Base-by-base conservation (phyloP, 2,888 invertebrate species). In the Meganola albula region DNA sequence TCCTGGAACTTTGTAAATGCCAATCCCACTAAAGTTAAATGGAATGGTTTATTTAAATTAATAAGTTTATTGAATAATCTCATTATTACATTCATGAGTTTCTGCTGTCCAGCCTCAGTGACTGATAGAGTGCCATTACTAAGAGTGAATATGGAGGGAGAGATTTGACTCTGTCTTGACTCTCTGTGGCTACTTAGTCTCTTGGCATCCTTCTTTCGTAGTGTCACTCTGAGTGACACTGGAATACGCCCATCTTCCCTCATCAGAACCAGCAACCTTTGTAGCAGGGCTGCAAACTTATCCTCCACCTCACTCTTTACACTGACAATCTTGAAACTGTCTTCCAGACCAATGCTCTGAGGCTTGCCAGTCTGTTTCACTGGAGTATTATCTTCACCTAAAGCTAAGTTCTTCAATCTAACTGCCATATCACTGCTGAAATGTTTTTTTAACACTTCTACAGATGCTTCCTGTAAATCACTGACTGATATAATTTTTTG, bases 1-100 rank as follows among this genome's bases (percentile, higher is more conserved):
- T 92, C 93, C 53, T 91, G 90, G 62, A 94, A 94, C 70, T 94
- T 94, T 1, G 93, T 92, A 66, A 94, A 94, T 10, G 93, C 92
- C 58, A 94, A 78, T n/a, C 94, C 94, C 37, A 94, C 84, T 31
- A 94, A 75, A 0, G 93, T 94, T 54, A 94, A 90, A 73, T 93
- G 93, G 77, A 93, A 94, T 43, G 92, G 91, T 75, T 91, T 90
- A 13, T 88, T 87, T 46, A 91, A 84, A 62, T 93, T 90, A 35
- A 93, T 90, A 40, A 91, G 87, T 61, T 92, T 90, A 63, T 91
- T 90, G 61, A 93, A 93, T 50, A 94, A 84, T 60, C 90, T 89
- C 92, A 93, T 92, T 37, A 92, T 88, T 34, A 90, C 88, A 33
- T 86, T 87, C 56, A 93, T 74, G 36, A 93, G 85, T 74, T 92